Conservation (phyloP, 2,888 invertebrate species). For the Capitulum mitella region DNA sequence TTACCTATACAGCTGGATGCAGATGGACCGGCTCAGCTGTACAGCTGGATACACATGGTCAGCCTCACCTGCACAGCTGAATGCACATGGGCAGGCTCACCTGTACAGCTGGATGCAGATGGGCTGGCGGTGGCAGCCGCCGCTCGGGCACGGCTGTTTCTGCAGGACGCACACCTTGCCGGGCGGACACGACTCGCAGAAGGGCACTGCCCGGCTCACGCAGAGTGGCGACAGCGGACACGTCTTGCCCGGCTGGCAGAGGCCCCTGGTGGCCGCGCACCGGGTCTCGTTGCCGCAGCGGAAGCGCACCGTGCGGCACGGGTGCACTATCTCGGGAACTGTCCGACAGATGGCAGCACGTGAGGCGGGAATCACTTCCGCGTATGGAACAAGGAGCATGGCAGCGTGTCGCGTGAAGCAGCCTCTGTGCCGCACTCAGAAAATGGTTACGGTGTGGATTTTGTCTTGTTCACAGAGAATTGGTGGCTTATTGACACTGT, state of each 20-base stretch:
- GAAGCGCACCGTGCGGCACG: slow-evolving; percentile 14
- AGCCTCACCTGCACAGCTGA: too few relatives aligned
- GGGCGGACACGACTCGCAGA: neutral
- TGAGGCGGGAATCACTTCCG: too few relatives aligned
- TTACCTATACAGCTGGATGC: too few relatives aligned
- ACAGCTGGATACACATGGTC: too few relatives aligned
- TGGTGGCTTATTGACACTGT: too few relatives aligned
- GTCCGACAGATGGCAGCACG: neutral
- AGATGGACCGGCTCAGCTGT: too few relatives aligned
- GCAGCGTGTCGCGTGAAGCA: too few relatives aligned
- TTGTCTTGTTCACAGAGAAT: too few relatives aligned
- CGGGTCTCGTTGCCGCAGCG: slow-evolving; percentile 6
- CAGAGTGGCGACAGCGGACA: slow-evolving; percentile 1
- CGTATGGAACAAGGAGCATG: too few relatives aligned
- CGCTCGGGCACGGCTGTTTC: neutral
- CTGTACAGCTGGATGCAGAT: slow-evolving; percentile 18
- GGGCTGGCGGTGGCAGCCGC: slow-evolving; percentile 1
- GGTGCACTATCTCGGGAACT: slow-evolving; percentile 6
- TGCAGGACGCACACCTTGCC: slow-evolving; percentile 22
- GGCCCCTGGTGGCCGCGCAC: neutral
- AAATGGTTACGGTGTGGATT: too few relatives aligned
- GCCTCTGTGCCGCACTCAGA: too few relatives aligned
- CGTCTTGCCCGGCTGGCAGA: slow-evolving; percentile 13
- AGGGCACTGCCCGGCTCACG: neutral
- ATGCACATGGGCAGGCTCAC: too few relatives aligned